Evolutionary conservation across 2,888 invertebrate genomes (phyloP).

Genomic region (Tetramorium bicarinatum): DNA sequence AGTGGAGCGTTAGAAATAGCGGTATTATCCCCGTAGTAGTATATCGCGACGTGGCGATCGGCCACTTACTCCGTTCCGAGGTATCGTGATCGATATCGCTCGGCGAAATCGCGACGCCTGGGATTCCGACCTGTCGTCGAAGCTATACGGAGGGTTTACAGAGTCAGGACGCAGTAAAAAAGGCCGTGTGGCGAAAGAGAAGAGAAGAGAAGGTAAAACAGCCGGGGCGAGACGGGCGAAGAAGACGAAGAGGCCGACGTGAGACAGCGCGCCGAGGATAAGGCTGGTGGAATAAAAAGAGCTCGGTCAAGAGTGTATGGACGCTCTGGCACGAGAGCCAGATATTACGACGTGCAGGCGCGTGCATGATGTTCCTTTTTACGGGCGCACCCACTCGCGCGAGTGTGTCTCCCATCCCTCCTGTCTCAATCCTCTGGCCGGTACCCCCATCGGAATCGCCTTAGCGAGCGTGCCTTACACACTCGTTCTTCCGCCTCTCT

Average conservation of each 20-base stretch:
- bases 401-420: conserved; percentile 14
- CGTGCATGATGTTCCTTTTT: conserved; percentile 80
- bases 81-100: conserved; percentile 72
- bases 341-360: conserved; percentile 76
- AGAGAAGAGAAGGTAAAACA: conserved; percentile 9
- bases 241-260: conserved; percentile 6
- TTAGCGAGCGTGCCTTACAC: conserved; percentile 11
- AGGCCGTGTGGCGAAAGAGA: conserved; percentile 39
- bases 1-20: conserved; percentile 25
- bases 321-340: conserved; percentile 67
- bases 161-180: conserved; percentile 67
- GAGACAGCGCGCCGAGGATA: conserved; percentile 51
- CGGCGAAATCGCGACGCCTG: conserved; percentile 68
- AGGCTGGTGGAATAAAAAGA: conserved; percentile 64
- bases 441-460: conserved; percentile 32
- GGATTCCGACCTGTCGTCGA: conserved; percentile 67
- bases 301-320: conserved; percentile 64
- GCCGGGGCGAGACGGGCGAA: conserved; percentile 5
- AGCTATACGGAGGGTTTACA: conserved; percentile 72
- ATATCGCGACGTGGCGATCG: conserved; percentile 49
- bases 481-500: conserved; percentile 43
- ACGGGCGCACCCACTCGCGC: conserved; percentile 76
- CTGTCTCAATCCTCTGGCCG: background rate
- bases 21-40: conserved; percentile 12
- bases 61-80: conserved; percentile 48